A percentile compares a stretch with the other conserved stretches of the same genome.
Evolutionary conservation across 2,113 vertebrate species (phyloP).

Genomic region (Phalacrocorax aristotelis): DNA sequence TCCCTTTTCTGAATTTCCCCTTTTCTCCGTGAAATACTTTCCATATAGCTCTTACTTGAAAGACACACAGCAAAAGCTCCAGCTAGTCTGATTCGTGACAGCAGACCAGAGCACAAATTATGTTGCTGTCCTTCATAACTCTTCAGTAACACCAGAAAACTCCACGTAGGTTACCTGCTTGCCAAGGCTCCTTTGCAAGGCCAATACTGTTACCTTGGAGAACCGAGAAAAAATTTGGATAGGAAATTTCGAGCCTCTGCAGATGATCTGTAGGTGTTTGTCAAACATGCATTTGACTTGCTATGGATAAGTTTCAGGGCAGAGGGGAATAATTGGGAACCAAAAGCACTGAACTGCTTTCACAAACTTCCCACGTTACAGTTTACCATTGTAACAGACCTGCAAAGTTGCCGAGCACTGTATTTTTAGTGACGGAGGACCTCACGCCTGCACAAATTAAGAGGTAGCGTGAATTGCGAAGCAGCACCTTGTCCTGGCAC

Average conservation of each 20-base stretch:
- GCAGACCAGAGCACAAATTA: neutral
- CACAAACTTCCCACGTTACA: neutral
- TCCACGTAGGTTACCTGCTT: neutral
- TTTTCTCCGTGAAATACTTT: neutral
- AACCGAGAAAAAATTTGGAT: neutral
- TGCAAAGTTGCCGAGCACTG: rapidly evolving
- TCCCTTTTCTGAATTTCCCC: neutral
- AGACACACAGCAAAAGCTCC: neutral
- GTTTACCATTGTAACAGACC: neutral
- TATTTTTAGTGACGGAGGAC: neutral
- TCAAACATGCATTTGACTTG: neutral
- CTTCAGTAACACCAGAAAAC: neutral
- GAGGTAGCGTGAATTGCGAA: neutral
- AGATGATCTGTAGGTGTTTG: conserved; percentile 36
- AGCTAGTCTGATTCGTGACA: neutral
- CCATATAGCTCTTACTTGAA: neutral
- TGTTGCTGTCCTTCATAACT: neutral
- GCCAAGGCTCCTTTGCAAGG: neutral
- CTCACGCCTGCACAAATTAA: neutral
- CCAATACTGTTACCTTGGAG: neutral
- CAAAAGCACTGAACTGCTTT: neutral
- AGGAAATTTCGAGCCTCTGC: conserved; percentile 4
- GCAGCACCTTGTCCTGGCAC: neutral
- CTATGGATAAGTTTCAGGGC: neutral
- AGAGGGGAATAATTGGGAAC: neutral